Evolutionary conservation across 2,113 vertebrate genomes (phyloP).

Genomic region (Pterocles gutturalis): DNA sequence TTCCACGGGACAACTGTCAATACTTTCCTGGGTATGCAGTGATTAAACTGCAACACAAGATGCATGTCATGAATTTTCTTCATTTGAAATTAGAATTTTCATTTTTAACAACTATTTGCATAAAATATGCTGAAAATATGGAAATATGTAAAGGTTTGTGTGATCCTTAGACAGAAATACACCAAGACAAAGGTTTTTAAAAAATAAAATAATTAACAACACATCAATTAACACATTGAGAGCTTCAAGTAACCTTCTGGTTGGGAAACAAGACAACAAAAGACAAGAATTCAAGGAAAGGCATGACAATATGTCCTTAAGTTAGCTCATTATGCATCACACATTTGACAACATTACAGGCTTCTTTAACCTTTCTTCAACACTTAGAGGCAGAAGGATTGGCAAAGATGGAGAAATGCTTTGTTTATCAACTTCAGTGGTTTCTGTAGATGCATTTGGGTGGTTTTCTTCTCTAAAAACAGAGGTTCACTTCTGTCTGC

Average conservation of each 20-base stretch:
- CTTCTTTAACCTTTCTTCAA: neutral
- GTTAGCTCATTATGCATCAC: neutral
- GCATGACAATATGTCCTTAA: neutral
- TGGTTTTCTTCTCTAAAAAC: neutral
- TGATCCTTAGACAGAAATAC: constrained; percentile 7
- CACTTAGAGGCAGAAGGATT: neutral
- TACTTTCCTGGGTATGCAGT: constrained; percentile 95
- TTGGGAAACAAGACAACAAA: constrained; percentile 10
- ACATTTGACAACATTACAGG: neutral
- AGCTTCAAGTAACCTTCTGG: constrained; percentile 31
- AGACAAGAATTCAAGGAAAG: neutral
- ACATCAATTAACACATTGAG: constrained; percentile 32
- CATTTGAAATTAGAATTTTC: constrained; percentile 92
- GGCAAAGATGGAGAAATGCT: neutral
- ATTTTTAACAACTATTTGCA: constrained; percentile 86
- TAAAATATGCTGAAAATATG: constrained; percentile 81
- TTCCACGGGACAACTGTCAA: constrained; percentile 99
- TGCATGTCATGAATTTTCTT: constrained; percentile 92
- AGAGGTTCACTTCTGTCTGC: neutral
- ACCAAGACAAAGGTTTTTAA: constrained; percentile 4
- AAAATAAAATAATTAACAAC: constrained; percentile 22
- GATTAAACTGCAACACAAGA: constrained; percentile 97
- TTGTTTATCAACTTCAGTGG: neutral
- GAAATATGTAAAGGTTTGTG: constrained; percentile 63
- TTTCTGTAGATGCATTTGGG: neutral